Conservation (phyloP, 2,888 invertebrate genomes). For the Noctua fimbriata region DNA sequence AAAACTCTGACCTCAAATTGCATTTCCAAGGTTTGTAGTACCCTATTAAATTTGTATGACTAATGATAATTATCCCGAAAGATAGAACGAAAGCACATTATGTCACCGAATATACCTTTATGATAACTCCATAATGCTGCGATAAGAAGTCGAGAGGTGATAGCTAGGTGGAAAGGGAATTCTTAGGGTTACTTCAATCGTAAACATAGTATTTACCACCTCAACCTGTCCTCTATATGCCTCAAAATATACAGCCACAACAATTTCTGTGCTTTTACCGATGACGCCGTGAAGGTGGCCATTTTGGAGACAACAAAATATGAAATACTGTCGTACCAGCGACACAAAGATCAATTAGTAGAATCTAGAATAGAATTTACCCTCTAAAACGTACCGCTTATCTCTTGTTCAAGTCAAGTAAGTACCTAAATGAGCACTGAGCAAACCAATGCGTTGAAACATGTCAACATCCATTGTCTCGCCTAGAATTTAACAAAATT, state of each 20-base stretch:
- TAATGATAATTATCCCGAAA: background rate
- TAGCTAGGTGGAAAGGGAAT: background rate
- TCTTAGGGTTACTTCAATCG: background rate
- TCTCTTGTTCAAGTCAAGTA: background rate
- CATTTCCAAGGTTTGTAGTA: too few species aligned
- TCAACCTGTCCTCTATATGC: background rate
- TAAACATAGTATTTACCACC: background rate
- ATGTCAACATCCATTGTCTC: background rate
- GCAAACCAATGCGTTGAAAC: background rate
- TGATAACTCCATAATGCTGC: background rate
- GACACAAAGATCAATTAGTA: background rate
- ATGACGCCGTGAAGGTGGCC: background rate
- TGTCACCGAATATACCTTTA: background rate
- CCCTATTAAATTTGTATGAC: too few species aligned
- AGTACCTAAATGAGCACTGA: background rate
- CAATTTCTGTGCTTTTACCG: background rate
- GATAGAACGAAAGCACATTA: background rate
- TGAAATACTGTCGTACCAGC: background rate
- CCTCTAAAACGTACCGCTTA: background rate
- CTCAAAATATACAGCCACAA: background rate
- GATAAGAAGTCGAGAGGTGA: background rate
- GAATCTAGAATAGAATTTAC: background rate
- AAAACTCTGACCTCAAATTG: background rate
- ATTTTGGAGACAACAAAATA: background rate
- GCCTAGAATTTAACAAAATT: background rate